phyloP scores from a whole-genome alignment of 1,140 invertebrate genomes.

The Laupala kohalensis region DNA sequence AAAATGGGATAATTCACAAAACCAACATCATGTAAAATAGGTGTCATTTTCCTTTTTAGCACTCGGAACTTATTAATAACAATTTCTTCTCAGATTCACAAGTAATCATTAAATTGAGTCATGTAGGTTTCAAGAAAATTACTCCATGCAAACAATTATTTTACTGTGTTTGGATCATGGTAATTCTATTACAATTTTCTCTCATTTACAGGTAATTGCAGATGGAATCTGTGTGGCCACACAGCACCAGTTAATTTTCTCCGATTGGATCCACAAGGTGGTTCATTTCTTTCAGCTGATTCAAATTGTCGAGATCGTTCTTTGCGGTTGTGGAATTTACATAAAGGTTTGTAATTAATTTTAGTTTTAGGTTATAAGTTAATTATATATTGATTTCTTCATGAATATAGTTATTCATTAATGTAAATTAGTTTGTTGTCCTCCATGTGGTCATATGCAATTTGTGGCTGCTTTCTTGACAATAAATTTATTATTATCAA shows the following conservation, averaged over 20 bases:
- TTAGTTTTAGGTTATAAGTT: background rate
- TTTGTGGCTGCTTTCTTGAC: background rate
- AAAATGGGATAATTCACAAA: too few species aligned
- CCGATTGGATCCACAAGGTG: slow-evolving; percentile 53
- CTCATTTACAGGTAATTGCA: slow-evolving; percentile 48
- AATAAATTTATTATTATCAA: background rate
- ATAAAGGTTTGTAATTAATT: slow-evolving; percentile 40
- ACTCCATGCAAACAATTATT: too few species aligned
- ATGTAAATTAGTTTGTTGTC: too few species aligned
- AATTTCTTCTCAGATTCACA: too few species aligned
- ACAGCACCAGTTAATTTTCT: slow-evolving; percentile 57
- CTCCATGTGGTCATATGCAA: background rate
- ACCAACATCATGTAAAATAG: too few species aligned
- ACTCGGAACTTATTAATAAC: too few species aligned
- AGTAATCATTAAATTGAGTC: too few species aligned
- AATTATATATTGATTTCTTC: slow-evolving; percentile 8
- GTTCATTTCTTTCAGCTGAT: slow-evolving; percentile 56
- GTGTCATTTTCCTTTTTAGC: too few species aligned
- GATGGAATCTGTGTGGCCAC: slow-evolving; percentile 59
- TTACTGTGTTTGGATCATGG: too few species aligned
- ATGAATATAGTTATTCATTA: background rate
- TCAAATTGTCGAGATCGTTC: slow-evolving; percentile 52
- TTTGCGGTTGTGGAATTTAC: slow-evolving; percentile 64
- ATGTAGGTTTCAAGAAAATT: too few species aligned
- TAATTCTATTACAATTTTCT: too few species aligned